Conservation (phyloP, 2,888 invertebrate species). For the Ichneumon xanthorius region DNA sequence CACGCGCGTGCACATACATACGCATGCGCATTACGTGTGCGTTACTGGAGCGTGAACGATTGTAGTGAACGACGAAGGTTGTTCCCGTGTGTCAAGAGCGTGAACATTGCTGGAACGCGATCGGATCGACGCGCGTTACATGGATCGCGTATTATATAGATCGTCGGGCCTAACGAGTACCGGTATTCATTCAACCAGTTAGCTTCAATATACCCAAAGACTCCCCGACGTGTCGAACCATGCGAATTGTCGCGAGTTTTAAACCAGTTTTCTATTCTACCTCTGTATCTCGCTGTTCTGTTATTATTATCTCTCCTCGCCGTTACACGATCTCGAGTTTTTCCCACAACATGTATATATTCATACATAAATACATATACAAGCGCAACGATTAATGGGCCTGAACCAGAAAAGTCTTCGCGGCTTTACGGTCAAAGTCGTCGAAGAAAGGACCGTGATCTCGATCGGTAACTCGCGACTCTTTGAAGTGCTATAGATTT, state of each 20-base stretch:
- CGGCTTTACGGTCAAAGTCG: constrained; percentile 42
- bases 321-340: not conserved
- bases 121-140: constrained; percentile 12
- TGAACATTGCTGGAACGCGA: not conserved
- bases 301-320: constrained; percentile 3
- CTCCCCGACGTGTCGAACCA: constrained; percentile 18
- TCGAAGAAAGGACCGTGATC: constrained; percentile 41
- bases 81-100: constrained; percentile 39
- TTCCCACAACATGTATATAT: not conserved
- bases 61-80: constrained; percentile 22
- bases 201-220: constrained; percentile 23
- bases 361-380: not conserved
- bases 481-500: constrained; percentile 11
- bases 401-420: constrained; percentile 22
- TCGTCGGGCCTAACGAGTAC: constrained; percentile 36
- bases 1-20: not conserved
- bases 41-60: constrained; percentile 2
- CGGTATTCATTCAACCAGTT: constrained; percentile 51
- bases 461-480: constrained; percentile 40
- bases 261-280: constrained; percentile 44
- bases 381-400: constrained; percentile 2
- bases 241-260: constrained; percentile 36
- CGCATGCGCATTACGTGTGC: not conserved
- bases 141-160: not conserved
- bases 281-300: constrained; percentile 7